Base-by-base conservation (phyloP, 1,140 invertebrate genomes). In the Hyles euphorbiae region DNA sequence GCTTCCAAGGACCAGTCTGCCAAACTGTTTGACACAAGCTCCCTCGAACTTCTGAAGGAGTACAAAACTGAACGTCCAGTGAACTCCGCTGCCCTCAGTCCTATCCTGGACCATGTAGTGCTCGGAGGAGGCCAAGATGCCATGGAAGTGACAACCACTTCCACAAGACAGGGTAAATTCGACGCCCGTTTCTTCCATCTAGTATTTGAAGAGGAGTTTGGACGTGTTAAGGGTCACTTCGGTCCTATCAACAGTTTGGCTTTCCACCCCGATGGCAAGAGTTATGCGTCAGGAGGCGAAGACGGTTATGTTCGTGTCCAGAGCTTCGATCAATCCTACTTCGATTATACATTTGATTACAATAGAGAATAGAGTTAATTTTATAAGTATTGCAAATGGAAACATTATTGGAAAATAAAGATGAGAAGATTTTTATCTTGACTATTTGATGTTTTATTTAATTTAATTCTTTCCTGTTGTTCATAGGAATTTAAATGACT, bases 151-250 rank as follows among this genome's bases (percentile, higher is more conserved):
- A 99, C 99, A 43, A 99, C 97, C 5, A 99, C 98, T 0, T 98
- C 97, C 0, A 94, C 98, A 0, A 93, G 96, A 70, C 93, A 96
- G 58, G 99, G 98, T 33, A 99, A 99, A 91, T 99, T 99, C 80
- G 98, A 99, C 87, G 97, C 98, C 3, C 92, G 98, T 50, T 98
- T 99, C 88, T 99, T 96, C 92, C 98, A 99, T 89, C 87, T 99
- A 49, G 94, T 99, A n/a, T 99, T 99, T 84, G 98, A 99, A 90
- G 98, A 99, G 89, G 99, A 99, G 89, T 99, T 99, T 89, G 98
- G 95, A 0, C 90, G 98, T 56, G 94, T 99, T 0, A 99, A 99
- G 87, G 98, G 98, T 53, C 99, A 99, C 91, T 99, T 99, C 82
- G 99, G 99, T 72, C 99, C 99, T 1, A 99, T 99, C 72, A 99